Evolutionary conservation across 2,797 vertebrate species (phyloP).

Genomic region (Liparis tanakae): DNA sequence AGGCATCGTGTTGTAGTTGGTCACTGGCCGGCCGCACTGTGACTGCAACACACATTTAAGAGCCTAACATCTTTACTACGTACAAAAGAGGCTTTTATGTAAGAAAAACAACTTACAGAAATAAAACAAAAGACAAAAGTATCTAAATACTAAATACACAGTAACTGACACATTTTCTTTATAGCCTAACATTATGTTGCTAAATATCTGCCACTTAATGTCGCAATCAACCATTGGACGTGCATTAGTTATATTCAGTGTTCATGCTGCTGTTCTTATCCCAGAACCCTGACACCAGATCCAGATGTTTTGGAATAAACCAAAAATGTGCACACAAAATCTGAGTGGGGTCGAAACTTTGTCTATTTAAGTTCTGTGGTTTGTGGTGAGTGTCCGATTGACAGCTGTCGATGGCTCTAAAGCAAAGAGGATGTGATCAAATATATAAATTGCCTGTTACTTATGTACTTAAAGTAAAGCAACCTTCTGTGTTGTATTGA

Average conservation of each 20-base stretch:
- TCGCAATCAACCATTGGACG: not conserved
- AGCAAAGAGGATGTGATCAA: not conserved
- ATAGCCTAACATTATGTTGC: not conserved
- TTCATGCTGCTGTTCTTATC: not conserved
- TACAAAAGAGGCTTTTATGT: not conserved
- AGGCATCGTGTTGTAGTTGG: not conserved
- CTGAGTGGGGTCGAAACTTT: not conserved
- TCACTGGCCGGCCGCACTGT: not conserved
- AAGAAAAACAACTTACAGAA: not conserved
- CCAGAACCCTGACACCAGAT: conserved; percentile 16
- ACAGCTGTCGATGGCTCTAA: not conserved
- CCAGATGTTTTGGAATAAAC: no score
- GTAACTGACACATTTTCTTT: not conserved
- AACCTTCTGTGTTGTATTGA: not conserved
- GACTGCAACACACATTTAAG: not conserved
- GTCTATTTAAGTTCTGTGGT: not conserved
- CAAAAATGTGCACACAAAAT: not conserved
- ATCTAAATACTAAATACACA: no score
- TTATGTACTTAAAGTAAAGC: not conserved
- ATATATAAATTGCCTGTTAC: not conserved
- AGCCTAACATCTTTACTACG: not conserved
- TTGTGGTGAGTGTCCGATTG: no score
- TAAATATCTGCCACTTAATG: not conserved
- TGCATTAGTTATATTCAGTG: not conserved
- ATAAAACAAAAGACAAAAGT: not conserved